Percentiles rank a stretch among this genome's conserved stretches.
phyloP scores from a whole-genome alignment of 1,140 invertebrate genomes.

The Drosophila eugracilis region DNA sequence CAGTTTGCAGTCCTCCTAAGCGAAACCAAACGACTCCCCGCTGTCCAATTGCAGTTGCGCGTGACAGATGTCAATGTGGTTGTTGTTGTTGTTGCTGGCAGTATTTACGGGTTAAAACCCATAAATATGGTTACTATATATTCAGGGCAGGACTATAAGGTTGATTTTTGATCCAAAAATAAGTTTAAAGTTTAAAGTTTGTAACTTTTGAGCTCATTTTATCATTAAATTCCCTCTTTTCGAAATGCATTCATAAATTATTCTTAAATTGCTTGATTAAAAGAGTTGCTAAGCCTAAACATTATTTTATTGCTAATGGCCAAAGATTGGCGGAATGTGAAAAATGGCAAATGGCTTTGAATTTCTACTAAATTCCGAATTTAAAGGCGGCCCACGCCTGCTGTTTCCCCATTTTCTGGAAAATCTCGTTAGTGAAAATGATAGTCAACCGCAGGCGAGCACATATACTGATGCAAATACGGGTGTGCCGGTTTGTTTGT shows the following conservation, averaged over 20 bases:
- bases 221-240: no score
- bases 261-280: no score
- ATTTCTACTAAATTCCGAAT: constrained; percentile 39
- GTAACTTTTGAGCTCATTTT: no score
- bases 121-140: background rate
- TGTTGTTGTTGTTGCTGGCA: background rate
- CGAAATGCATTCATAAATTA: no score
- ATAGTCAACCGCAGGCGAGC: constrained; percentile 30
- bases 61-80: constrained; percentile 15
- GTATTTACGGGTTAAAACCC: background rate
- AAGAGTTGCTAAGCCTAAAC: constrained; percentile 16
- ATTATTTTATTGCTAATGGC: constrained; percentile 63
- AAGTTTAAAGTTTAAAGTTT: no score
- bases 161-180: no score
- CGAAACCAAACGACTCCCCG: constrained; percentile 1
- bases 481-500: no score
- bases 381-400: constrained; percentile 6
- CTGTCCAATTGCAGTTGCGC: constrained; percentile 27
- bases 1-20: constrained; percentile 20
- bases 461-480: constrained; percentile 1
- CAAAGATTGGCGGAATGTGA: constrained; percentile 32
- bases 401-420: constrained; percentile 13
- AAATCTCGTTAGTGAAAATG: constrained; percentile 70
- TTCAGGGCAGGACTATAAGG: no score
- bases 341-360: constrained; percentile 65